Base-by-base conservation (phyloP, 2,113 vertebrate species). In the Prietella phreatophila region DNA sequence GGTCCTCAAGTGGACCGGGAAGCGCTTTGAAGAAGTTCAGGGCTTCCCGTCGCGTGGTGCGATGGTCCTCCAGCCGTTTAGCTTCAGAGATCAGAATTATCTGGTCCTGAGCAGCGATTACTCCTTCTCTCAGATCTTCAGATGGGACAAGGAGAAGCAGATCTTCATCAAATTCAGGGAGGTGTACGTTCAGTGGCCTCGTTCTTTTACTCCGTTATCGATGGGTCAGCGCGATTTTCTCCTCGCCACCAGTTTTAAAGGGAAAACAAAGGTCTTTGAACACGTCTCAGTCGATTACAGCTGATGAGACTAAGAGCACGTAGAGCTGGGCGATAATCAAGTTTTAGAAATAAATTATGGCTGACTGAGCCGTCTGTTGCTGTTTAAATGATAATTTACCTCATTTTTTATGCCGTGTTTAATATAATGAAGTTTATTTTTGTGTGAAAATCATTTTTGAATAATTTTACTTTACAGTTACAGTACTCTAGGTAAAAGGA, bases 211-310 rank as follows among this genome's bases (percentile, higher is more conserved):
- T 0, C 96, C 95, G 0, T 95, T 99, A 88, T 97, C 96, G 85
- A 98, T 96, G 0, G 97, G 97, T 88, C 93, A 96, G 82, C 96
- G 96, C 90, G 96, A 97, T 95, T 99, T 99, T 95, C 96, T 99
- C 88, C 98, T 99, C 78, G 97, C 97, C 20, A 97, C 98, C 85
- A 99, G 98, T 93, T 97, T 99, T 89, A 99, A 99, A 95, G 98
- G 98, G 84, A 98, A 97, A 92, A 97, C 98, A 0, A 97, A 97
- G 93, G 98, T 99, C 88, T 99, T 99, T 92, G 97, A 99, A 92
- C 98, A 99, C 86, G 92, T 98, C 36, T 91, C 94, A 88, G 96
- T 99, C 65, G 97, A 99, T 93, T 93, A 98, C 90, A 99, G 97
- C 94, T 96, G 97, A 93, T 99, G 95, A 97, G 91, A 58, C 2